Base-by-base conservation (phyloP, 1,140 invertebrate genomes). In the Megathymus violae region DNA sequence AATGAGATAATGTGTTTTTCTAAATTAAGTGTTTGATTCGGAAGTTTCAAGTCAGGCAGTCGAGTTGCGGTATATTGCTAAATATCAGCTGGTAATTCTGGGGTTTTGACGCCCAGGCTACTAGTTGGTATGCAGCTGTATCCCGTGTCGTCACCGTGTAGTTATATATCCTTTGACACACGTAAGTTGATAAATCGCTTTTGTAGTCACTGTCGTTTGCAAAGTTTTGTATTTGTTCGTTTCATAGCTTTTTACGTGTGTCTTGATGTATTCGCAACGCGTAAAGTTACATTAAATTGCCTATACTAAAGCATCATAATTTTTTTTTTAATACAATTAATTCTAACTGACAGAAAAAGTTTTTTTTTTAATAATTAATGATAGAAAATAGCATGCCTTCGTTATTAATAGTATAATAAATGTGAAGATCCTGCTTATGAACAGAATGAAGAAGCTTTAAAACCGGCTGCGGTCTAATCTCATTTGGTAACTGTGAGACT, bases 11-110 rank as follows among this genome's bases (percentile, higher is more conserved):
- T 16, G 41, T 47, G 34, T 22, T 51, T 51, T 64, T 34, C 34
- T 11, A 31, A 31, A 36, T 36, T 36, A 36, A 36, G n/a, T 36
- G 34, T 36, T 11, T 36, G 1, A 44, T 34, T 34, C 11, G 43
- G 27, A 22, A 44, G 40, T 56, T 46, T 68, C 17, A 58, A 69
- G 62, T 74, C 6, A 5, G 63, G 41, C 48, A 34, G 40, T 62
- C 22, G 44, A 65, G 43, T 47, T 36, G 25, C 76, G 82, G 62
- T 40, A 16, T 62, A 64, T 76, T 82, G 93, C 94, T 93, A 96
- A 97, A 97, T 98, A 98, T 97, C 96, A 98, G 96, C 96, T 97
- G 96, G 96, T 97, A 98, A 97, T 97, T 97, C 96, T 97, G 96
- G 96, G 95, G 81, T 87, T 72, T 76, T 64, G 22, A 67, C 92